phyloP scores from a whole-genome alignment of 2,888 invertebrate genomes.

The Eilema depressum region DNA sequence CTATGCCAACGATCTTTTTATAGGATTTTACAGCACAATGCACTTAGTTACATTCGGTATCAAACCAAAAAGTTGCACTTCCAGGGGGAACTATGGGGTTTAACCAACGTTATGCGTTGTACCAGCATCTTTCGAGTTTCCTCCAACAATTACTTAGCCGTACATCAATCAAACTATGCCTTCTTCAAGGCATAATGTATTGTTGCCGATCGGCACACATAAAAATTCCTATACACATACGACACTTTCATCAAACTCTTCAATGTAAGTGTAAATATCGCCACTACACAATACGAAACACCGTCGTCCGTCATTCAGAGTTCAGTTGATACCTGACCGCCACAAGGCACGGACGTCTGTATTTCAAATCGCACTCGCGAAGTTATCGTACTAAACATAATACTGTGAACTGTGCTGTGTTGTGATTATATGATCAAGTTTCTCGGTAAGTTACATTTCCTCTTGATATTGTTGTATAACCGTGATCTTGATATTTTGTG shows the following conservation, averaged over 20 bases:
- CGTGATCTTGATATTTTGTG: slow-evolving; percentile 66
- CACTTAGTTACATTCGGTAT: not conserved
- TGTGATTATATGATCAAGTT: slow-evolving; percentile 66
- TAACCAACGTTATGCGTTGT: not conserved
- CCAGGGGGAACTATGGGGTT: not conserved
- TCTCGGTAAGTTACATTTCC: slow-evolving; percentile 67
- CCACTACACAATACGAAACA: slow-evolving; percentile 61
- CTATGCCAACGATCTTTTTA: not conserved
- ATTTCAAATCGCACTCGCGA: slow-evolving; percentile 42
- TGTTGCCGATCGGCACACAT: slow-evolving; percentile 58
- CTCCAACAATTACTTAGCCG: not conserved
- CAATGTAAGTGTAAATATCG: slow-evolving; percentile 50
- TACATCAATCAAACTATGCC: slow-evolving; percentile 52
- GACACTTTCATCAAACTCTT: slow-evolving; percentile 66
- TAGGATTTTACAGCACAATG: not conserved
- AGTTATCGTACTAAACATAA: slow-evolving; percentile 50
- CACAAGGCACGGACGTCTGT: slow-evolving; percentile 58
- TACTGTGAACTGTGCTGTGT: slow-evolving; percentile 68
- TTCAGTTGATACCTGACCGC: slow-evolving; percentile 72
- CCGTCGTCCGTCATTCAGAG: slow-evolving; percentile 52
- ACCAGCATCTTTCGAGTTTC: not conserved
- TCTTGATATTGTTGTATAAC: slow-evolving; percentile 46
- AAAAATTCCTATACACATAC: slow-evolving; percentile 47
- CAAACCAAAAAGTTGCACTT: not conserved
- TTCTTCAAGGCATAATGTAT: slow-evolving; percentile 56